Evolutionary conservation across 2,888 invertebrate species (phyloP).

Genomic region (Liposcelis brunnea): DNA sequence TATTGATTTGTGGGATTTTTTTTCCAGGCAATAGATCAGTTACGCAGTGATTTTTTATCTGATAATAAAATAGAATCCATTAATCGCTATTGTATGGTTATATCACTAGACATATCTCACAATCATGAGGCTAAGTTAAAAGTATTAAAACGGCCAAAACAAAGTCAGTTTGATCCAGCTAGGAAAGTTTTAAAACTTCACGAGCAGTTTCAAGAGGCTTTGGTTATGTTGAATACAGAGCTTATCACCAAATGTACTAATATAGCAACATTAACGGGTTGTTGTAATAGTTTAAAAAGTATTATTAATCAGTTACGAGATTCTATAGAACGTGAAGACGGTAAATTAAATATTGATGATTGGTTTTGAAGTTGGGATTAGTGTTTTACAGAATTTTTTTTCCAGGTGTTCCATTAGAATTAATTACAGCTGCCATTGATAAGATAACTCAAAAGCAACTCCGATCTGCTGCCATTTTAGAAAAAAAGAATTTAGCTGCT

Average conservation of each 20-base stretch:
- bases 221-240: neutral
- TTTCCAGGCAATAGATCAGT: slow-evolving; percentile 1
- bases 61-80: neutral
- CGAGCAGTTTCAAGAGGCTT: slow-evolving; percentile 2
- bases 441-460: neutral
- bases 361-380: neutral
- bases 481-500: neutral
- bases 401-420: neutral
- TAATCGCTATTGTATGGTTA: slow-evolving; percentile 2
- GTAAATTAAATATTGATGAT: neutral
- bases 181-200: slow-evolving; percentile 2
- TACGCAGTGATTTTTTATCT: neutral
- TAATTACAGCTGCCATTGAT: neutral
- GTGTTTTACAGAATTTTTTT: neutral
- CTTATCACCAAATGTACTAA: slow-evolving; percentile 3
- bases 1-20: neutral
- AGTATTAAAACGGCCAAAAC: neutral
- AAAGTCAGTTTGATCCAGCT: neutral
- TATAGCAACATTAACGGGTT: neutral
- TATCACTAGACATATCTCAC: slow-evolving; percentile 3
- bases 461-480: neutral
- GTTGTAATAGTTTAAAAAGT: slow-evolving; percentile 7
- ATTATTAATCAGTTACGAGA: slow-evolving; percentile 5
- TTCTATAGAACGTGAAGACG: slow-evolving; percentile 5
- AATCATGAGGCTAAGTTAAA: slow-evolving; percentile 1